Evolutionary conservation across 1,140 invertebrate genomes (phyloP).

Genomic region (Anastrepha obliqua): DNA sequence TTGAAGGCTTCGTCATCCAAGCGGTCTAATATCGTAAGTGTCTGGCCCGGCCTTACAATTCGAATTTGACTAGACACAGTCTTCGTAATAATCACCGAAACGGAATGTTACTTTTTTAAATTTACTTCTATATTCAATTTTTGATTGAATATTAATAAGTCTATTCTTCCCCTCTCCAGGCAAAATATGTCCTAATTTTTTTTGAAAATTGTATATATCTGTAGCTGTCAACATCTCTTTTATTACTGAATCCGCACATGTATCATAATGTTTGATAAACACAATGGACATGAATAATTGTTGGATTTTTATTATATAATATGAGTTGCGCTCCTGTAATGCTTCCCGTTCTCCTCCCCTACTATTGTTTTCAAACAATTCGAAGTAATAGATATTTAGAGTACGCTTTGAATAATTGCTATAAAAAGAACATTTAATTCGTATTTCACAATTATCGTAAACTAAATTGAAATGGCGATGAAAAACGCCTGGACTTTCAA

Average conservation of each 20-base stretch:
- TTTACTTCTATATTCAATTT: not conserved
- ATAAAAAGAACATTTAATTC: not conserved
- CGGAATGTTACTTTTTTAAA: not conserved
- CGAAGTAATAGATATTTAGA: not conserved
- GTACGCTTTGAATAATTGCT: not conserved
- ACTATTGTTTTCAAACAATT: no score
- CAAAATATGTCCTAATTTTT: not conserved
- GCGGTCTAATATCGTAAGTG: no score
- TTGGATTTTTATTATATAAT: no score
- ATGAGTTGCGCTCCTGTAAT: no score
- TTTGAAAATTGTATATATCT: not conserved
- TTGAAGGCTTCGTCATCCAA: no score
- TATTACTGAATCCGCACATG: not conserved
- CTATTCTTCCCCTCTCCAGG: not conserved
- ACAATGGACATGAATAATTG: no score
- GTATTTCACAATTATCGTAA: conserved; percentile 17
- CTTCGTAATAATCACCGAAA: no score
- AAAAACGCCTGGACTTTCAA: conserved; percentile 8
- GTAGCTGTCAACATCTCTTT: not conserved
- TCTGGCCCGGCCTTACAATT: no score
- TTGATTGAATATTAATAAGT: no score
- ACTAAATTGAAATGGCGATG: conserved; percentile 21
- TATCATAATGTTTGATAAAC: not conserved
- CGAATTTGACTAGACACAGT: no score
- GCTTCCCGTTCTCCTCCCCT: no score